Percentiles rank a stretch among this genome's conserved stretches.
phyloP scores from a whole-genome alignment of 2,113 vertebrate genomes.

The Macaca mulatta region DNA sequence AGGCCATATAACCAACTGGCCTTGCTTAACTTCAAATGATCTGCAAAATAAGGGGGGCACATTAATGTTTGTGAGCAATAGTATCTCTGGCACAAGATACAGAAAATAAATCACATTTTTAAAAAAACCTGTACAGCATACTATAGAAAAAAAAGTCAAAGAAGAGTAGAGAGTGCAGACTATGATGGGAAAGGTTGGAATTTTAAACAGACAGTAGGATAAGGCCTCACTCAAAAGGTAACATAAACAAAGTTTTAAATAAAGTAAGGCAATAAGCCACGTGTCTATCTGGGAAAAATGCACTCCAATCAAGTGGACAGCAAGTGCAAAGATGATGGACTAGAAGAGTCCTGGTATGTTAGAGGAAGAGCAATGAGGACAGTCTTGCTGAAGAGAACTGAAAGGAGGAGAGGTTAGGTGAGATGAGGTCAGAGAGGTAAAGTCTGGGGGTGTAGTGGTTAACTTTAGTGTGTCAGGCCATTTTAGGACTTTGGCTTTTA shows the following conservation, averaged over 20 bases:
- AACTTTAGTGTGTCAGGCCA: neutral
- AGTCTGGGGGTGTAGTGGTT: neutral
- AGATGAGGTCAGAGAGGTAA: neutral
- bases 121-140: neutral
- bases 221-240: neutral
- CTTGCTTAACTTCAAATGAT: neutral
- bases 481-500: neutral
- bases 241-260: neutral
- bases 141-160: neutral
- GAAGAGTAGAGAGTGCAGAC: neutral
- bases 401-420: neutral
- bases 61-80: neutral
- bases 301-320: neutral
- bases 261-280: neutral
- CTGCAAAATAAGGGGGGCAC: neutral
- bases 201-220: neutral
- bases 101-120: neutral
- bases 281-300: neutral
- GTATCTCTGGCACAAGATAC: neutral
- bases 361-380: neutral
- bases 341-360: neutral
- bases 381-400: neutral
- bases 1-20: neutral
- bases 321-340: neutral
- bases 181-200: neutral